Evolutionary conservation across 2,888 invertebrate species (phyloP).

Genomic region (Tachina lurida): DNA sequence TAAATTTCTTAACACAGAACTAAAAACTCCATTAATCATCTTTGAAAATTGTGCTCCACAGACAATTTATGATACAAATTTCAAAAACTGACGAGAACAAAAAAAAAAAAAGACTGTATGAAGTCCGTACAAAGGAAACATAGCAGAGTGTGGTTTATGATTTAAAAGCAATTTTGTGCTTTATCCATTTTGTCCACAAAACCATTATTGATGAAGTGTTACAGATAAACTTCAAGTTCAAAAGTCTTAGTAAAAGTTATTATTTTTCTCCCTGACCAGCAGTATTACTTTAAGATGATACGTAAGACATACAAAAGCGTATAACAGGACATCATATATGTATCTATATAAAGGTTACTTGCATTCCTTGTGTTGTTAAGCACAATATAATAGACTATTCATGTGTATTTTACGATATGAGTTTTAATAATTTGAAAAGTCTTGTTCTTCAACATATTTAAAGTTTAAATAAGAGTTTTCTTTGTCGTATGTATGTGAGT

Average conservation of each 20-base stretch:
- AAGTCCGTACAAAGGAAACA: background rate
- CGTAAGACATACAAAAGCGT: background rate
- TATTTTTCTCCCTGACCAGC: background rate
- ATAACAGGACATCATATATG: conserved; percentile 3
- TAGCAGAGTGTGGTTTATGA: background rate
- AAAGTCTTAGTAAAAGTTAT: background rate
- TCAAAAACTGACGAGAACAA: conserved; percentile 3
- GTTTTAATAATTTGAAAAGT: conserved; percentile 21
- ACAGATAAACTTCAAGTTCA: conserved; percentile 58
- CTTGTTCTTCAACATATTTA: conserved; percentile 26
- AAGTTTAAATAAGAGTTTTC: conserved; percentile 32
- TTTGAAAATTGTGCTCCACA: conserved; percentile 25
- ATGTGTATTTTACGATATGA: conserved; percentile 21
- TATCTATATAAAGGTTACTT: background rate
- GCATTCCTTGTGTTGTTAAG: background rate
- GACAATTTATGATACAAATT: conserved; percentile 48
- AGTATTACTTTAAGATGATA: background rate
- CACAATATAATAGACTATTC: conserved; percentile 19
- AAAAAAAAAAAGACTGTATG: background rate
- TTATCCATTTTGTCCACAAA: conserved; percentile 17
- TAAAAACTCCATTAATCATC: conserved; percentile 54
- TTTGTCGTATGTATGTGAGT: background rate
- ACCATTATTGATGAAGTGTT: conserved; percentile 43
- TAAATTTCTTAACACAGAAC: background rate
- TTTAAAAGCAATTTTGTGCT: conserved; percentile 10